Base-by-base conservation (phyloP, 2,113 vertebrate species). In the Myotis davidii region DNA sequence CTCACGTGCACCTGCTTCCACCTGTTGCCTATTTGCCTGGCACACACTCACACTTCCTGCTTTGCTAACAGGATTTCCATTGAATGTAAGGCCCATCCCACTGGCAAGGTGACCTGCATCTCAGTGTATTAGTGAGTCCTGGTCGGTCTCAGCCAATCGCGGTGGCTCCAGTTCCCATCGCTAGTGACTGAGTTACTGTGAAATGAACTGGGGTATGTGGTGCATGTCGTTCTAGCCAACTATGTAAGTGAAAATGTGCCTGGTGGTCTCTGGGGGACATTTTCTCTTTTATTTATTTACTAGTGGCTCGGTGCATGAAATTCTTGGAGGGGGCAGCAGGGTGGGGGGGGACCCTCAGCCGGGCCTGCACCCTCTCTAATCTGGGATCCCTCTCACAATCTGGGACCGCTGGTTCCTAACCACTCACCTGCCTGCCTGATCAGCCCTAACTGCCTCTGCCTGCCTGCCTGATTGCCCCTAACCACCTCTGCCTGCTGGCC, bases 271-370 rank as follows among this genome's bases (percentile, higher is more conserved):
- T 54, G 52, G 52, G 52, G 17, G 18, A 54, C 17, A 54, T 54
- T 54, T 54, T 54, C 52, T 54, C 52, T 18, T 54, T 54, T 48
- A 48, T 48, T 48, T 14, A 48, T 48, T 50, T 50, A 50, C 50
- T 16, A 50, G 50, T 50, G 50, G 14, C 50, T 50, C 14, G 4
- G 50, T 50, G 50, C 50, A 50, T 13, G 4, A 50, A 50, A 50
- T 50, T 50, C 14, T 10, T 9, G 45, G 1, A 9, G 45, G 8
- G 45, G 2, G 2, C 10, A 11, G 45, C 2, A 2, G 12, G 2
- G 45, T 2, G 45, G 48, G 48, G 48, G 48, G 11, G 2, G 48
- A 13, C 12, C 48, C 48, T 48, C 48, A 48, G 48, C 48, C 13
- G 0, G 13, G 50, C 50, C 50, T 50, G 50, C 50, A 50, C 50